Base-by-base conservation (phyloP, 1,140 invertebrate species). In the Brachionus manjavacas region DNA sequence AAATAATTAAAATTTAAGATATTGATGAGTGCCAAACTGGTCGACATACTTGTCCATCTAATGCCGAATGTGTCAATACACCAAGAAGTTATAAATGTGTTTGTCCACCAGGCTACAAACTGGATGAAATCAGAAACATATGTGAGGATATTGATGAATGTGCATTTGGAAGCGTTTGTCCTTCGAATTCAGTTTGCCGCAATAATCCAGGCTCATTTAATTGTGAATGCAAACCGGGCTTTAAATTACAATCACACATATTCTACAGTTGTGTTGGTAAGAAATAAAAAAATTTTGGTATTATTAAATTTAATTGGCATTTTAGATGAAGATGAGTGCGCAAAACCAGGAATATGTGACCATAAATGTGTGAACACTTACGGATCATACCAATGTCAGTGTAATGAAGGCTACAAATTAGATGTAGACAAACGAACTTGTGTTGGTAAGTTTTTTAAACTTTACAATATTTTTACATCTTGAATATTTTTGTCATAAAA, bases 1-100 rank as follows among this genome's bases (percentile, higher is more conserved):
- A 9, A 76, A 60, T 14, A 83, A 49, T 23, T 31, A 31, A 81
- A 80, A 72, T 84, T 85, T 28, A 86, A 93, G 94, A 96, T 88
- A 92, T 95, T 84, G 93, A 96, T 89, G 94, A 96, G 89, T 96
- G 95, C 87, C 86, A 91, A 8, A 68, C 39, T 55, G 80, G 85
- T 31, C 35, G 70, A 16, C 84, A 86, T 74, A 85, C 85, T 55
- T 89, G 89, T 84, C 80, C 79, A 46, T 81, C 81, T 4, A 83
- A 35, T 25, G 68, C 68, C 25, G 74, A 68, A 39, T 84, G 83
- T 84, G 43, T 43, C 9, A 52, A 55, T 35, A 43, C 68, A 76
- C 41, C 52, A 43, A 43, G 68, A 52, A 76, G 49, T n/a, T 86
- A 85, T 49, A 68, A 55, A 46, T 84, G 83, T 78, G n/a, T 55